phyloP scores from a whole-genome alignment of 2,113 vertebrate species.

The Phyllopteryx taeniolatus region DNA sequence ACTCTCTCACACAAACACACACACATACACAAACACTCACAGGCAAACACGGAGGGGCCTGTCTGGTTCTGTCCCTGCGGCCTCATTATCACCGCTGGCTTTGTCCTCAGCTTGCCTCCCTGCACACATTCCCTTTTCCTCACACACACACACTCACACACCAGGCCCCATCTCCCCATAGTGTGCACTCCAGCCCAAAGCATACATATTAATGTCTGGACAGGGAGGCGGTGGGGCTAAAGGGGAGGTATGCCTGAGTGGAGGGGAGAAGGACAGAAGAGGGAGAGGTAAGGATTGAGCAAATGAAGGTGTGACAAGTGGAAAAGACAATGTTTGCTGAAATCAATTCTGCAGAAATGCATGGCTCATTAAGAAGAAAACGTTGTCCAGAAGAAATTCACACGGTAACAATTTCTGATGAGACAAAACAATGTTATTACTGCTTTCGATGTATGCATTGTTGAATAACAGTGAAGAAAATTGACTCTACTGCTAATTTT shows the following conservation, averaged over 20 bases:
- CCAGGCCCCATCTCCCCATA: slow-evolving; percentile 65
- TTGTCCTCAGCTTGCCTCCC: slow-evolving; percentile 69
- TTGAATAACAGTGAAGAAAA: slow-evolving; percentile 13
- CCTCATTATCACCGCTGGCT: slow-evolving; percentile 75
- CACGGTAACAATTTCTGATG: slow-evolving; percentile 73
- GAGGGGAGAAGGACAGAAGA: slow-evolving; percentile 51
- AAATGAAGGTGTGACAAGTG: slow-evolving; percentile 37
- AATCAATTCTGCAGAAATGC: slow-evolving; percentile 73
- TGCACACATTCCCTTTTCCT: slow-evolving; percentile 43
- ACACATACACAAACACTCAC: slow-evolving; percentile 32
- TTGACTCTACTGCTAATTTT: slow-evolving; percentile 57
- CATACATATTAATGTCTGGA: slow-evolving; percentile 79
- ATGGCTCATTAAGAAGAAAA: slow-evolving; percentile 78
- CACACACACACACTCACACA: slow-evolving; percentile 41
- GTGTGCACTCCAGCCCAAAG: slow-evolving; percentile 62
- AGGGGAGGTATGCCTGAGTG: slow-evolving; percentile 47
- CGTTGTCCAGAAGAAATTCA: slow-evolving; percentile 70
- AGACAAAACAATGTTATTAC: slow-evolving; percentile 41
- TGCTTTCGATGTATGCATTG: slow-evolving; percentile 12
- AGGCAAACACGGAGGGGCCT: slow-evolving; percentile 56
- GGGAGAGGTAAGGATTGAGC: slow-evolving; percentile 32
- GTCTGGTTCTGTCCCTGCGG: slow-evolving; percentile 72
- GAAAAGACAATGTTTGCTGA: slow-evolving; percentile 52
- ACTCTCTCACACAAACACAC: slow-evolving; percentile 21
- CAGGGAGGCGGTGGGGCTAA: slow-evolving; percentile 44